Evolutionary conservation across 2,113 vertebrate genomes (phyloP), one percentile per base, ranked within the genome.

Genomic region (Varanus komodoensis): DNA sequence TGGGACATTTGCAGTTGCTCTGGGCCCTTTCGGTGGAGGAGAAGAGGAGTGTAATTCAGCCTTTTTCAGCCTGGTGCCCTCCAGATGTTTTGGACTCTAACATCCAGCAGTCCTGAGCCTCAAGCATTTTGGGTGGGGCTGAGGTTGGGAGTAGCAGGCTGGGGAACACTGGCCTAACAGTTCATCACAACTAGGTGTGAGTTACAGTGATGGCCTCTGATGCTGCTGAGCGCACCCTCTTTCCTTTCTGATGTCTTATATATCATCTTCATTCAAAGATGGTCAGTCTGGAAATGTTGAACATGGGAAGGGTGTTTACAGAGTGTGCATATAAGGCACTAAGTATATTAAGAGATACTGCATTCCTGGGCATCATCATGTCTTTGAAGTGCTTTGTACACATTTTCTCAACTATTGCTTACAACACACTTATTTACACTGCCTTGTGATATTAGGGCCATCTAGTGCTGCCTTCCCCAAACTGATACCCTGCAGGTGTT

Each of bases 21-120:
- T 25, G 3, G 25, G 77, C 15, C 9, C 23, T 7, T 50, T 79
- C 44, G 3, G 3, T 82, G 82, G 92, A 90, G 91, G 44, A 61
- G 90, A 89, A 92, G 75, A 83, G 92, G 90, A 89, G 27, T 3
- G 8, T 11, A 21, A 78, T 64, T 64, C 61, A 64, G 61, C 61
- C 11, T 64, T 64, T 3, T 19, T 3, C 61, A 74, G 6, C 73
- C 32, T 74, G 73, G 32, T 3, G n/a, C n/a, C 17, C 15, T 74
- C n/a, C n/a, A 74, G n/a, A 74, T 74, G 73, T 74, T 74, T 74
- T 6, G 32, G 73, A 34, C n/a, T 34, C 4, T 14, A 74, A n/a
- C 12, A 4, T n/a, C 32, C 73, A 74, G 15, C 73, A 74, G 15
- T 64, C 15, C 61, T 64, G 61, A 64, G 17, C 61, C 17, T 64